Conservation (phyloP, 2,113 vertebrate species). For the Rhineura floridana region DNA sequence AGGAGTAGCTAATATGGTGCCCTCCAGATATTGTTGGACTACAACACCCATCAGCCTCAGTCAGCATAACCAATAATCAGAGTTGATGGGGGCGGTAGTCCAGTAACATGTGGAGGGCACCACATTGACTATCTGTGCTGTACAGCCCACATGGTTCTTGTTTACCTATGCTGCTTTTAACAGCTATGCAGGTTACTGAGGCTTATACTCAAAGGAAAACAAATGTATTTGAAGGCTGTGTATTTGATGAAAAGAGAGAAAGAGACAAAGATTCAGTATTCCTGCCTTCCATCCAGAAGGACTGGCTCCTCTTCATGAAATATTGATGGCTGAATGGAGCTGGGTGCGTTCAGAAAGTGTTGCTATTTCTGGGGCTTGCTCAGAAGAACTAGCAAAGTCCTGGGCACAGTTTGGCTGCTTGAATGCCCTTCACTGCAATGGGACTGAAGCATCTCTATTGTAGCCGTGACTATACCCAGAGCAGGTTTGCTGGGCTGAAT, state of each 20-base stretch:
- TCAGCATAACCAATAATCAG: too few relatives aligned
- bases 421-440: not conserved
- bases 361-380: not conserved
- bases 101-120: too few relatives aligned
- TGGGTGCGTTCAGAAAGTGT: not conserved
- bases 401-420: not conserved
- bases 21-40: too few relatives aligned
- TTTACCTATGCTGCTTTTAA: not conserved
- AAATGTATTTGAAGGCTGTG: not conserved
- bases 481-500: not conserved
- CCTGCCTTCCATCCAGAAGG: not conserved
- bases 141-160: not conserved
- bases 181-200: not conserved
- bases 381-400: not conserved
- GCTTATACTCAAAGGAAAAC: not conserved
- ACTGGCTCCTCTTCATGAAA: not conserved
- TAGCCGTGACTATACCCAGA: not conserved
- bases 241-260: not conserved
- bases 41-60: too few relatives aligned
- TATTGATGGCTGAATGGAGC: not conserved
- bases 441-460: not conserved
- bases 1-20: too few relatives aligned
- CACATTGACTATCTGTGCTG: not conserved
- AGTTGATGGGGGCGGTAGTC: too few relatives aligned
- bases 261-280: not conserved